Evolutionary conservation across 2,888 invertebrate genomes (phyloP), one percentile per base, ranked within the genome.

Genomic region (Incurvaria masculella): DNA sequence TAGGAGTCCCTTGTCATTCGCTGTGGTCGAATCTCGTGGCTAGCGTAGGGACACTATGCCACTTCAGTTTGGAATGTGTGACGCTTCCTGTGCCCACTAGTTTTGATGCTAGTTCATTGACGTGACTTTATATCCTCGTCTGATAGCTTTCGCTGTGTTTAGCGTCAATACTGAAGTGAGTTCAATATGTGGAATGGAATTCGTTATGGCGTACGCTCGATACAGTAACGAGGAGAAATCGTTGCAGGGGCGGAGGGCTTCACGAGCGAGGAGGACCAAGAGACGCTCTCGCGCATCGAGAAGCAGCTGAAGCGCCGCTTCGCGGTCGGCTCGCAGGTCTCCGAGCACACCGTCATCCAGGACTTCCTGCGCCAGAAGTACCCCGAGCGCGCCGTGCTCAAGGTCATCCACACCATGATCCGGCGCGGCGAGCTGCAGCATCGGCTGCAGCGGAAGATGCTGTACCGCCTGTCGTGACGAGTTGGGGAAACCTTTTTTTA

Each of bases 201-300:
- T n/a, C n/a, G n/a, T n/a, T n/a, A n/a, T n/a, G n/a, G n/a, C n/a
- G n/a, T n/a, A n/a, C n/a, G n/a, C n/a, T n/a, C n/a, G n/a, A n/a
- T n/a, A n/a, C n/a, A n/a, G n/a, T n/a, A n/a, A n/a, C n/a, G n/a
- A n/a, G n/a, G n/a, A n/a, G n/a, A n/a, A n/a, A n/a, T n/a, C n/a
- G n/a, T n/a, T n/a, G n/a, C 59, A 91, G 94, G 95, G 42, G 95
- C 92, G n/a, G 98, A 99, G 81, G 99, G 98, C 8, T 99, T 98
- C 65, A 96, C 97, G 0, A 87, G 94, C 0, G 90, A 93, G 59
- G 95, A 94, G 67, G 97, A 99, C 67, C 93, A 94, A 60, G 96
- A 97, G 63, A 86, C 88, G 68, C 66, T 99, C 27, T 82, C 84
- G 39, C 86, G 94, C 5, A 89, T 99, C 53, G 99, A 99, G 67